These are phyloP conservation scores for Benitochromis conjunctus DNA, from an alignment of 2,113 vertebrate species.

Conservation along the genomic window DNA sequence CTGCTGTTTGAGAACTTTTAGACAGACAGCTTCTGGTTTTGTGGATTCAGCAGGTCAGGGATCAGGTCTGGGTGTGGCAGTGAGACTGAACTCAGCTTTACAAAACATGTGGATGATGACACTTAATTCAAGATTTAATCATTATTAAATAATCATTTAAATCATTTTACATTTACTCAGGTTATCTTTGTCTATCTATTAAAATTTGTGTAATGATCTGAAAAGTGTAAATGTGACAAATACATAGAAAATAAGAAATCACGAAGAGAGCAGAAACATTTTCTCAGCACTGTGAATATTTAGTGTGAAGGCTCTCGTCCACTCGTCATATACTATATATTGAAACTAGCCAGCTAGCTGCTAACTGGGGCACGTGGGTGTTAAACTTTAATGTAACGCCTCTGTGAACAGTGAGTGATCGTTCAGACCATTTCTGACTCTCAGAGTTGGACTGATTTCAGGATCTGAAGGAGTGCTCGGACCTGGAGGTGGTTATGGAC, in stretches of 20 bases:
- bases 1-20: not conserved
- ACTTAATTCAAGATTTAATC: not conserved
- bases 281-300: not conserved
- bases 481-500: not conserved
- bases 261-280: not conserved
- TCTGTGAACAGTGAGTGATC: not conserved
- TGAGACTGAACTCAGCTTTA: not conserved
- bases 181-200: not conserved
- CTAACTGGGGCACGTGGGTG: not conserved
- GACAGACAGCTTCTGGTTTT: not conserved
- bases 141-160: not conserved
- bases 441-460: not conserved
- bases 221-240: not conserved
- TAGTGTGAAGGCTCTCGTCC: not conserved
- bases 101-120: not conserved
- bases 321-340: not conserved
- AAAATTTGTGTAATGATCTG: no score
- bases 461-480: not conserved
- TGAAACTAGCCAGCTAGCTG: not conserved
- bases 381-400: not conserved
- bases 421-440: not conserved
- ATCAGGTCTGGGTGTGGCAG: not conserved
- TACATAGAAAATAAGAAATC: accelerated
- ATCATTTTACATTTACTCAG: not conserved
- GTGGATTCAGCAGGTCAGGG: not conserved